These are phyloP conservation scores for Gallinago media DNA, from an alignment of 2,113 vertebrate species.

Conservation along the genomic window DNA sequence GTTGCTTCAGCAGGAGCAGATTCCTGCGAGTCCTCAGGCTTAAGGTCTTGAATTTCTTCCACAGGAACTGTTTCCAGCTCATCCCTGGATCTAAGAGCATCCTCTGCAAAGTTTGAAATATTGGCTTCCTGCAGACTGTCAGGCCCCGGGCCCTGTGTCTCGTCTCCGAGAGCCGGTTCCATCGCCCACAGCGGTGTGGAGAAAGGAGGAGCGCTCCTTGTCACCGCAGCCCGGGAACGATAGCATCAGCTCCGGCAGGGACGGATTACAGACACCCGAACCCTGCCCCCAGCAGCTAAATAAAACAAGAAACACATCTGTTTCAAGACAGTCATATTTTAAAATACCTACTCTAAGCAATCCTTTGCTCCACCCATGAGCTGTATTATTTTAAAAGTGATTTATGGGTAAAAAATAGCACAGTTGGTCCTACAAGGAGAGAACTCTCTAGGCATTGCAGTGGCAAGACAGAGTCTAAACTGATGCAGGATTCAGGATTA, in stretches of 20 bases:
- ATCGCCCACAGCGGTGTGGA: background rate
- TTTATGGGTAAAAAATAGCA: background rate
- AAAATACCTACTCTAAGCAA: background rate
- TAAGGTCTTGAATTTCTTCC: background rate
- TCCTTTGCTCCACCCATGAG: accelerated
- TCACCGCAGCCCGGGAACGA: background rate
- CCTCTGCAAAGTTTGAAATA: background rate
- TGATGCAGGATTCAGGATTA: background rate
- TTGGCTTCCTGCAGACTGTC: background rate
- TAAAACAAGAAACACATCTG: background rate
- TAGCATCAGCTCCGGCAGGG: background rate
- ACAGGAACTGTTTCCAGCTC: background rate
- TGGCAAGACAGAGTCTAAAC: background rate
- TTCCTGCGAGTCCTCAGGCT: background rate
- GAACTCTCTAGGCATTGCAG: background rate
- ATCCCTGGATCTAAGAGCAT: background rate
- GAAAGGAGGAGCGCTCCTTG: background rate
- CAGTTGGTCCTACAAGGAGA: background rate
- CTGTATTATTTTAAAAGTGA: background rate
- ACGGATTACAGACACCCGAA: conserved; percentile 48
- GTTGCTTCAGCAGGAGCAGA: background rate
- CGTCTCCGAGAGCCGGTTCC: background rate
- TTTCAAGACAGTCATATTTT: background rate
- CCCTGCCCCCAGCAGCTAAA: background rate
- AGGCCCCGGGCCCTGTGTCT: accelerated